These are phyloP conservation scores for Drosophila kuntzei DNA, from an alignment of 2,888 invertebrate species.

Conservation along the genomic window DNA sequence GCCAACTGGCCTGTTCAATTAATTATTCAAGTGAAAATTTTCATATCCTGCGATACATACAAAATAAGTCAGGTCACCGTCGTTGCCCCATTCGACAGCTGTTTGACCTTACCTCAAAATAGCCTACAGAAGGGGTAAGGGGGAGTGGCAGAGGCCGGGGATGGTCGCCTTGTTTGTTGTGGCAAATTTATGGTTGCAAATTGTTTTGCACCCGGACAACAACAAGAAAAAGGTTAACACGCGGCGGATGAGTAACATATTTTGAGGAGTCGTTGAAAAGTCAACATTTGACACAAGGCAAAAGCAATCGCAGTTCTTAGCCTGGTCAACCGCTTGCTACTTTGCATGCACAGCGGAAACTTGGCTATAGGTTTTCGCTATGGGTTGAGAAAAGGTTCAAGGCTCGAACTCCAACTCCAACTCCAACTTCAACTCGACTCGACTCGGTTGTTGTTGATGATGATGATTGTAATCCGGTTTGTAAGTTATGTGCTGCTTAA, in stretches of 20 bases:
- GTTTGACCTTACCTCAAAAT: conserved; percentile 69
- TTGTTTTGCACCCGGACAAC: conserved; percentile 75
- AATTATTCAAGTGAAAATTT: conserved; percentile 83
- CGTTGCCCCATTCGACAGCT: conserved; percentile 64
- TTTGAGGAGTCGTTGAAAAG: conserved; percentile 71
- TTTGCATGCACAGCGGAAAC: conserved; percentile 69
- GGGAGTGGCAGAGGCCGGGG: background rate
- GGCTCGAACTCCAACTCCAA: conserved; percentile 17
- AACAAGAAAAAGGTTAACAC: conserved; percentile 67
- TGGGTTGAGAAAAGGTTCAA: conserved; percentile 53
- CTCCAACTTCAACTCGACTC: conserved; percentile 3
- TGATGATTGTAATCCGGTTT: conserved; percentile 84
- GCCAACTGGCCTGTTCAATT: conserved; percentile 64
- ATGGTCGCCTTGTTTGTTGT: conserved; percentile 59
- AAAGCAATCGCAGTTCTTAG: conserved; percentile 11
- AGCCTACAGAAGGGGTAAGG: background rate
- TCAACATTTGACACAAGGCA: conserved; percentile 58
- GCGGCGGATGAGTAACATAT: conserved; percentile 76
- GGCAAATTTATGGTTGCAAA: conserved; percentile 82
- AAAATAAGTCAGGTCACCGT: conserved; percentile 69
- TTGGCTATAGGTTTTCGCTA: conserved; percentile 6
- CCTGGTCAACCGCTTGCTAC: conserved; percentile 56
- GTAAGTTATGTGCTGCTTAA: conserved; percentile 84
- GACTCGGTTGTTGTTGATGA: conserved; percentile 68
- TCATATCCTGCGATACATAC: conserved; percentile 79